A percentile compares a stretch with the other conserved stretches of the same genome.
Evolutionary conservation across 53 echinoderm and acorn worm genomes (phyloP).

Genomic region (Paracentrotus lividus): DNA sequence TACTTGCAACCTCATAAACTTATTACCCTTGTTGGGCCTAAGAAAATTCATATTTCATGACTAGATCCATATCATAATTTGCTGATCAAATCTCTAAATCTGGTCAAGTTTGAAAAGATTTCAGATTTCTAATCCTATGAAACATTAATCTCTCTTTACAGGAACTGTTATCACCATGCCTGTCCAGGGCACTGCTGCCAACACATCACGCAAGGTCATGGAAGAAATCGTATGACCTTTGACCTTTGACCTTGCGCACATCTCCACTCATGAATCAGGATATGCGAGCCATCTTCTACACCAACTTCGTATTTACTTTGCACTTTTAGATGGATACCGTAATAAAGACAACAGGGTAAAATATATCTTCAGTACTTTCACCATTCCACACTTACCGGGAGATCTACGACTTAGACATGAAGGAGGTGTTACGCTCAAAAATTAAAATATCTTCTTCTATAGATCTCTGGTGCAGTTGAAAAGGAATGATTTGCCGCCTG

Average conservation of each 20-base stretch:
- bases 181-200: conserved; percentile 71
- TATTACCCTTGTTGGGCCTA: too few relatives aligned
- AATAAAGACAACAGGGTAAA: conserved; percentile 18
- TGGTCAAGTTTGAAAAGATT: not conserved
- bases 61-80: not conserved
- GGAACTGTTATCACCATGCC: conserved; percentile 85
- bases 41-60: not conserved
- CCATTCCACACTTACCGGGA: not conserved
- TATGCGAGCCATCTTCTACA: not conserved
- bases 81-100: not conserved
- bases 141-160: conserved; percentile 38
- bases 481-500: too few relatives aligned
- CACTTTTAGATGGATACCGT: not conserved
- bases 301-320: not conserved
- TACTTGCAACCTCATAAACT: too few relatives aligned
- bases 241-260: conserved; percentile 28
- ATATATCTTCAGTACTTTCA: conserved; percentile 8
- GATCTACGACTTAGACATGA: not conserved
- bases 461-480: too few relatives aligned
- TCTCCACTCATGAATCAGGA: not conserved
- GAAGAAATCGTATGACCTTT: conserved; percentile 88
- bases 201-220: conserved; percentile 75
- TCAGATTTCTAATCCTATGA: not conserved
- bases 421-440: too few relatives aligned
- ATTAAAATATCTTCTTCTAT: too few relatives aligned